Evolutionary conservation across 2,113 vertebrate genomes (phyloP), one percentile per base, ranked within the genome.

Genomic region (Acinonyx jubatus): DNA sequence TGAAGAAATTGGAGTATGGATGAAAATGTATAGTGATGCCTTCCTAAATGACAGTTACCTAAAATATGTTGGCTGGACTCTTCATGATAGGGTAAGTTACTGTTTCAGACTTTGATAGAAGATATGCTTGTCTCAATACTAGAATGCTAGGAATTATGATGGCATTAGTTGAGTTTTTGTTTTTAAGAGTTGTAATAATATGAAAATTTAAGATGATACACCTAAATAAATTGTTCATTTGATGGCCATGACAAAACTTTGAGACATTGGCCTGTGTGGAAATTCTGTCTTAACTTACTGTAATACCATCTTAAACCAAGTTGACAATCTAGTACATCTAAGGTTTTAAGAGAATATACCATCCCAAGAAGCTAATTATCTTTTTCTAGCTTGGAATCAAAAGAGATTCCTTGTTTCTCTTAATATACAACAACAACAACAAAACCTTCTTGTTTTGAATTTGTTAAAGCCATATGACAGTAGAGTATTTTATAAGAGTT

Each of bases 11-110:
- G 99, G 99, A 52, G 99, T 99, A 57, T 99, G 99, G 99, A 99
- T 99, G 99, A 99, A 99, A 98, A 99, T 99, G 99, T 99, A 99
- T 99, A 99, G 99, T 95, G 99, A 99, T 90, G 99, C 99, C 92
- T 99, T 99, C 98, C 99, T 99, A 66, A 99, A 99, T 93, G 99
- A 99, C 98, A 99, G 99, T 98, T 99, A 99, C 98, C 99, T 99
- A 96, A 99, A 99, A 97, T 99, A 99, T 52, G 99, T 99, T 91
- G 99, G 99, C 66, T 99, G 99, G 99, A 99, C 99, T 65, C 99
- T 99, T 98, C 99, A 99, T 23, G 99, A 99, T 96, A 98, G 99
- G 99, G 99, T 99, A 98, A 99, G 99, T 99, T 89, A 86, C 38
- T 84, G 33, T 93, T 97, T 1, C 38, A 66, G 23, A 19, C 29